These are phyloP conservation scores for Xylocampa areola DNA, from an alignment of 2,888 invertebrate genomes.

Conservation along the genomic window DNA sequence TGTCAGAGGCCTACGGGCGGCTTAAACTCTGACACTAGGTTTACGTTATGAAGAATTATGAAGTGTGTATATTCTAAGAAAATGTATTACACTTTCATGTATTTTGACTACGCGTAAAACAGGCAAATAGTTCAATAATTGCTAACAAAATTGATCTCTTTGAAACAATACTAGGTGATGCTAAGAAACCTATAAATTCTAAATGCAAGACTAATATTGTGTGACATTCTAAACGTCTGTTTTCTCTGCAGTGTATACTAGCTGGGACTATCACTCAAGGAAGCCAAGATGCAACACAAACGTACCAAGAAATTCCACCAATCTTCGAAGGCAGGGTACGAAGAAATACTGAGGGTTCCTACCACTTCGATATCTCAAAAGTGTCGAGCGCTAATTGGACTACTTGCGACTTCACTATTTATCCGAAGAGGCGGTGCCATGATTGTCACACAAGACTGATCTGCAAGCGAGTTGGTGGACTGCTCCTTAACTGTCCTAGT, in stretches of 20 bases:
- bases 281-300: not conserved
- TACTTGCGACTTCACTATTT: slow-evolving; percentile 20
- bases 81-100: no score
- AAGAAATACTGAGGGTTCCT: not conserved
- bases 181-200: no score
- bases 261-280: slow-evolving; percentile 5
- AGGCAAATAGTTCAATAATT: no score
- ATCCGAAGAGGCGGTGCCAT: slow-evolving; percentile 31
- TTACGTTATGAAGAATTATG: no score
- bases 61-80: no score
- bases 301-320: not conserved
- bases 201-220: no score
- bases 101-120: no score
- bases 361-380: not conserved
- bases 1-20: no score
- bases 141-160: no score
- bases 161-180: no score
- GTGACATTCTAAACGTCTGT: not conserved
- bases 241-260: slow-evolving; percentile 27
- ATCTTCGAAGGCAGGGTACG: no score
- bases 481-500: slow-evolving; percentile 24
- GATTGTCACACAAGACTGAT: slow-evolving; percentile 35
- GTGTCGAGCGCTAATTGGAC: slow-evolving; percentile 8
- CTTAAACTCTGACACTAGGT: no score
- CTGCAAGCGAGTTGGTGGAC: slow-evolving; percentile 39